phyloP scores from a whole-genome alignment of 1,140 invertebrate genomes.

The Bicyclus anynana region DNA sequence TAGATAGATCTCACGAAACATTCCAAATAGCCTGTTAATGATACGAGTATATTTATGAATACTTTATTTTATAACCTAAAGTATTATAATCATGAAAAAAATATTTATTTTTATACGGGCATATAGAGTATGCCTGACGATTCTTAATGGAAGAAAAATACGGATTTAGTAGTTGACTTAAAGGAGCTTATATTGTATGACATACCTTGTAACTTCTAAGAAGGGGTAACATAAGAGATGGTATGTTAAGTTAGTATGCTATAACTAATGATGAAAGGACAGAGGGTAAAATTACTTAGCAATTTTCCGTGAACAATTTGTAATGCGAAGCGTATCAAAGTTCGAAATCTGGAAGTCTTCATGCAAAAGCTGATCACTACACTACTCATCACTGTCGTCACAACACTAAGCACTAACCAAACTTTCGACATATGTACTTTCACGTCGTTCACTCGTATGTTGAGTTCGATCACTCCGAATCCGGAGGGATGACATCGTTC shows the following conservation, averaged over 20 bases:
- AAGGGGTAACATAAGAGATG: too few relatives aligned
- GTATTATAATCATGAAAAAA: too few relatives aligned
- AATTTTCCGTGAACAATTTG: background rate
- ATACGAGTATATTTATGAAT: background rate
- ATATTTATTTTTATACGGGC: too few relatives aligned
- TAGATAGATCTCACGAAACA: background rate
- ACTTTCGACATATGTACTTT: slow-evolving; percentile 19
- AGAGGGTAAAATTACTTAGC: background rate
- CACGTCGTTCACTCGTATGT: slow-evolving; percentile 11
- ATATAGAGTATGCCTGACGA: too few relatives aligned
- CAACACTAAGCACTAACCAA: slow-evolving; percentile 20
- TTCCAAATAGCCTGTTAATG: background rate
- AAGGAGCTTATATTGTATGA: too few relatives aligned
- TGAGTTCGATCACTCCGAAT: slow-evolving; percentile 13
- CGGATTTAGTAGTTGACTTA: too few relatives aligned
- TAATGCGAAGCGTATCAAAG: background rate
- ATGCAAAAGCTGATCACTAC: background rate
- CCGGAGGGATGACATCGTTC: slow-evolving; percentile 17
- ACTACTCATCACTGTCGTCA: slow-evolving; percentile 12
- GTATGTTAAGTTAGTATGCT: too few relatives aligned
- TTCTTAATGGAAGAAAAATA: too few relatives aligned
- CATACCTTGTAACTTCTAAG: too few relatives aligned
- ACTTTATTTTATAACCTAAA: too few relatives aligned
- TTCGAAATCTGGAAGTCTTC: background rate
- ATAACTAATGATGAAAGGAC: too few relatives aligned